These are phyloP conservation scores for Leptobrachium leishanense DNA, from an alignment of 2,113 vertebrate species.

Conservation along the genomic window DNA sequence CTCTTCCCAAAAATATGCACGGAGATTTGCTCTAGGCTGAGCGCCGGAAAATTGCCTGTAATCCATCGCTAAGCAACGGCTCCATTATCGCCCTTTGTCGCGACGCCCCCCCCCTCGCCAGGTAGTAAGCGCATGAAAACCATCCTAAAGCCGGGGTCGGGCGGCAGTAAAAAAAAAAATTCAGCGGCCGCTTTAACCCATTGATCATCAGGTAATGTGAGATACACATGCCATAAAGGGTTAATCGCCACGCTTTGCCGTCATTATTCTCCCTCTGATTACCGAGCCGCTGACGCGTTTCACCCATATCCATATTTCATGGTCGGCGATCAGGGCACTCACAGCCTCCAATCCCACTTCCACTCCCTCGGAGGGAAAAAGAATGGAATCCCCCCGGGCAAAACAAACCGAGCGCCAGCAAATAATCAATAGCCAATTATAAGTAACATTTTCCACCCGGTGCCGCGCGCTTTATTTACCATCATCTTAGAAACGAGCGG, in stretches of 20 bases:
- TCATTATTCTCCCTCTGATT: slow-evolving; percentile 10
- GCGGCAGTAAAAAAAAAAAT: too few relatives aligned
- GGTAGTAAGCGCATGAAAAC: neutral
- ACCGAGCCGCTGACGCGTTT: neutral
- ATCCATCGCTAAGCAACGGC: neutral
- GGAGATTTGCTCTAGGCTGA: neutral
- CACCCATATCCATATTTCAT: slow-evolving; percentile 23
- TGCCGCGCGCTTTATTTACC: neutral
- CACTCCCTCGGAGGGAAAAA: too few relatives aligned
- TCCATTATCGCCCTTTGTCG: neutral
- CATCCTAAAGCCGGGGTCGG: neutral
- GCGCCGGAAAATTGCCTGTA: slow-evolving; percentile 13
- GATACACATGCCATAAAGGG: neutral
- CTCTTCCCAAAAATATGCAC: neutral
- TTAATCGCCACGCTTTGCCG: neutral
- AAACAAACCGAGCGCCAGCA: slow-evolving; percentile 6
- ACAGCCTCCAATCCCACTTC: neutral
- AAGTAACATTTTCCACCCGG: slow-evolving; percentile 40
- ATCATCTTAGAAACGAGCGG: too few relatives aligned
- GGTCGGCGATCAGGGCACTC: neutral
- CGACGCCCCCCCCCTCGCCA: neutral
- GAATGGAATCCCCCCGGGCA: slow-evolving; percentile 22
- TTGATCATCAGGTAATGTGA: too few relatives aligned
- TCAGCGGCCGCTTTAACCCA: too few relatives aligned
- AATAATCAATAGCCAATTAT: slow-evolving; percentile 42